Conservation (phyloP, 2,888 invertebrate genomes). For the Drosophila subquinaria region DNA sequence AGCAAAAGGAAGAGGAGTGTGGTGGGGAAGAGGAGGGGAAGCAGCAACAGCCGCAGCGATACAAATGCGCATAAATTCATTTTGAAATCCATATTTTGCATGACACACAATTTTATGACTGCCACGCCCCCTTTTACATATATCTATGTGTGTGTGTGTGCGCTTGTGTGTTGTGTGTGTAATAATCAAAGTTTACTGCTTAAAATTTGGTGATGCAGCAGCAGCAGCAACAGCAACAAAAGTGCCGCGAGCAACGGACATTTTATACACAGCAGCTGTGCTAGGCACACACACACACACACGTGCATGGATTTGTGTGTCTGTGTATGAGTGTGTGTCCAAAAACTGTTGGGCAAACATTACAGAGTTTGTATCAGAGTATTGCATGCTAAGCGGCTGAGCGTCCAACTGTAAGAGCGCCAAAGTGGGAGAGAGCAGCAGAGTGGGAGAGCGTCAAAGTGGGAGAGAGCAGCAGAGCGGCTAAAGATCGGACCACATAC, state of each 20-base stretch:
- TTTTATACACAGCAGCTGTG: slow-evolving; percentile 47
- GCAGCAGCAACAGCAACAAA: slow-evolving; percentile 42
- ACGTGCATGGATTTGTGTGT: slow-evolving; percentile 11
- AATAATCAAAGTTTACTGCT: slow-evolving; percentile 70
- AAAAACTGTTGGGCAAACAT: slow-evolving; percentile 39
- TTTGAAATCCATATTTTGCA: slow-evolving; percentile 69
- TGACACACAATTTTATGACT: slow-evolving; percentile 62
- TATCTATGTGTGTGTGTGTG: slow-evolving; percentile 3
- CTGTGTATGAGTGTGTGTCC: slow-evolving; percentile 15
- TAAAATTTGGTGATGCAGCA: slow-evolving; percentile 62
- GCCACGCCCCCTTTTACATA: slow-evolving; percentile 37
- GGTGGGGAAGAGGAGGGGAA: not conserved
- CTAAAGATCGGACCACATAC: slow-evolving; percentile 45
- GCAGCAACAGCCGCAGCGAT: slow-evolving; percentile 45
- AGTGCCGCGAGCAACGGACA: slow-evolving; percentile 40
- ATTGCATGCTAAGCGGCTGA: slow-evolving; percentile 29
- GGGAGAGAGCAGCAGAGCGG: slow-evolving; percentile 9
- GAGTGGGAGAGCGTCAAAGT: not conserved
- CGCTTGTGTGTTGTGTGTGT: slow-evolving; percentile 24
- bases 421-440: not conserved
- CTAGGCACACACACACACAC: slow-evolving; percentile 5
- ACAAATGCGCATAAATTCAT: slow-evolving; percentile 67
- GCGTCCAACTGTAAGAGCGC: not conserved
- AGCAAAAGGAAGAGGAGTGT: too few species aligned
- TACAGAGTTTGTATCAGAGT: slow-evolving; percentile 24